phyloP scores from a whole-genome alignment of 2,888 invertebrate species.

The Trichacis sp. region DNA sequence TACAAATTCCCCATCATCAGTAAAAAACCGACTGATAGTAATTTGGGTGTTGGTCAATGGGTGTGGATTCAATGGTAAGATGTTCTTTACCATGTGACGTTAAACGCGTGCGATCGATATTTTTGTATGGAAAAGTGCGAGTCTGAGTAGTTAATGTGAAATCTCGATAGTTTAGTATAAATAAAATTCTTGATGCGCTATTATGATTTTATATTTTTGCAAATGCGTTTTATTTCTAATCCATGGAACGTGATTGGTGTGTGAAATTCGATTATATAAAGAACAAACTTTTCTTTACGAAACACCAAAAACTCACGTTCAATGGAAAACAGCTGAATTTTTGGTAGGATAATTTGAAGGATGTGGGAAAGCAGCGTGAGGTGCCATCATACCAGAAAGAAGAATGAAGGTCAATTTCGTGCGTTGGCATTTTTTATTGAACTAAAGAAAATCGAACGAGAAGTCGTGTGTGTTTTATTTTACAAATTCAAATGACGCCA shows the following conservation, averaged over 20 bases:
- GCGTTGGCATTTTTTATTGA: slow-evolving; percentile 56
- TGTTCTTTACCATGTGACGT: neutral
- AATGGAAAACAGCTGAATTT: slow-evolving; percentile 16
- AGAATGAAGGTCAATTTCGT: slow-evolving; percentile 65
- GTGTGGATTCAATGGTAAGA: neutral
- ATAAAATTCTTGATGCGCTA: neutral
- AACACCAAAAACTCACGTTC: slow-evolving; percentile 26
- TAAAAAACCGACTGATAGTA: neutral
- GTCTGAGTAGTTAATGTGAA: too few relatives aligned
- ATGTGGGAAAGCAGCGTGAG: slow-evolving; percentile 64
- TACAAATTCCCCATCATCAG: too few relatives aligned
- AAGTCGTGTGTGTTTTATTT: too few relatives aligned
- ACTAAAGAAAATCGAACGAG: too few relatives aligned
- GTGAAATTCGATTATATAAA: neutral
- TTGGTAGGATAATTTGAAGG: slow-evolving; percentile 34
- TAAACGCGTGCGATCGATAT: neutral
- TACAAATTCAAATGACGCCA: slow-evolving; percentile 52
- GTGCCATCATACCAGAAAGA: slow-evolving; percentile 69
- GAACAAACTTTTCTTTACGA: slow-evolving; percentile 9
- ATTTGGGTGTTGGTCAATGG: neutral
- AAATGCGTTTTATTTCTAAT: slow-evolving; percentile 1
- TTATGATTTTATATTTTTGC: neutral
- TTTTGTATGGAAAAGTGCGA: neutral
- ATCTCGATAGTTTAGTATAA: too few relatives aligned
- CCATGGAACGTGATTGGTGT: slow-evolving; percentile 14